These are phyloP conservation scores for Galagoides demidoff DNA, from an alignment of 2,797 vertebrate species.

Conservation along the genomic window DNA sequence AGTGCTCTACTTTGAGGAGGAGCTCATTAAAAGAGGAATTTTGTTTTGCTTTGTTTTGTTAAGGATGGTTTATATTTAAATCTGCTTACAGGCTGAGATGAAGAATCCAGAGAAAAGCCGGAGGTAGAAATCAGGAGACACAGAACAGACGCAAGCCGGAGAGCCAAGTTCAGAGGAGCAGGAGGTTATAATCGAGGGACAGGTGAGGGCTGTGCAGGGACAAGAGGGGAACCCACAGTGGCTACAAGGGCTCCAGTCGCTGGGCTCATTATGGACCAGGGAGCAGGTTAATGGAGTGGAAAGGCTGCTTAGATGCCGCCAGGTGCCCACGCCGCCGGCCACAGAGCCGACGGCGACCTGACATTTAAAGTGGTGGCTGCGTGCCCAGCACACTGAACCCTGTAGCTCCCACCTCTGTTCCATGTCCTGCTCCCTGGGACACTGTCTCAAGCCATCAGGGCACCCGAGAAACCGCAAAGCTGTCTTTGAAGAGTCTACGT, in stretches of 20 bases:
- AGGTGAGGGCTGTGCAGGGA: no score
- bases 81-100: not conserved
- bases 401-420: not conserved
- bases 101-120: not conserved
- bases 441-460: no score
- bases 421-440: not conserved
- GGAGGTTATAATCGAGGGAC: accelerated
- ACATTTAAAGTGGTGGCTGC: not conserved
- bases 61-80: not conserved
- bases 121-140: not conserved
- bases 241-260: accelerated
- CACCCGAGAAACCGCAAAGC: not conserved
- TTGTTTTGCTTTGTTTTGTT: not conserved
- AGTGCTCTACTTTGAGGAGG: not conserved
- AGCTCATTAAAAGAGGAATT: not conserved
- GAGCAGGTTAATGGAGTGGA: accelerated
- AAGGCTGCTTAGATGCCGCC: not conserved
- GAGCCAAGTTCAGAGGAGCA: not conserved
- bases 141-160: accelerated
- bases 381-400: no score
- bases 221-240: not conserved
- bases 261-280: not conserved
- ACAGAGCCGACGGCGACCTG: not conserved
- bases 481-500: not conserved
- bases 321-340: no score